Conservation (phyloP, 2,888 invertebrate genomes). For the Drosophila formosana region DNA sequence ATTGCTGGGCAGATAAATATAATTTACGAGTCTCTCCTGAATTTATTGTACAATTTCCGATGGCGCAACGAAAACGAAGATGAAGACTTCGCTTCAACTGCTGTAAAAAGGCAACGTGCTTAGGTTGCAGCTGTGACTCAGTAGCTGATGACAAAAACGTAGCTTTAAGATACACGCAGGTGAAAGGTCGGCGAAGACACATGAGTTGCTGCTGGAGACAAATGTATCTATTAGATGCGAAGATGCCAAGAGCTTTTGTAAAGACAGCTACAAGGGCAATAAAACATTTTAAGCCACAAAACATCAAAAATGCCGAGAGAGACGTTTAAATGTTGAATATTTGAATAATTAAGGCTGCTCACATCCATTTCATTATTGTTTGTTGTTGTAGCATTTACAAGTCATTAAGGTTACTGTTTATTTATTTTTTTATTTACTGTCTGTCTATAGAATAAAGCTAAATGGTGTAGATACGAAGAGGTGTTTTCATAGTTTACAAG, state of each 20-base stretch:
- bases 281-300: too few relatives aligned
- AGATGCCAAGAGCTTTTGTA: too few relatives aligned
- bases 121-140: slow-evolving; percentile 6
- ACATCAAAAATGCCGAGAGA: neutral
- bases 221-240: slow-evolving; percentile 8
- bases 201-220: neutral
- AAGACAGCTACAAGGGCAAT: too few relatives aligned
- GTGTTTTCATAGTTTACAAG: too few relatives aligned
- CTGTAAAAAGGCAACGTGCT: neutral
- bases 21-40: slow-evolving; percentile 14
- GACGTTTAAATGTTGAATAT: neutral
- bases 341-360: neutral
- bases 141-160: neutral
- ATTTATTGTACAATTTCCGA: slow-evolving; percentile 13
- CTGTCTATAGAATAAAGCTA: too few relatives aligned
- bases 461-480: too few relatives aligned
- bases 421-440: too few relatives aligned
- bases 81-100: neutral
- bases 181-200: neutral
- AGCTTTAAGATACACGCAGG: neutral
- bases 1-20: slow-evolving; percentile 8
- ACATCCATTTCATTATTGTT: too few relatives aligned
- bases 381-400: too few relatives aligned
- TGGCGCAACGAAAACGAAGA: neutral
- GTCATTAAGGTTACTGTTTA: too few relatives aligned